phyloP scores from a whole-genome alignment of 2,888 invertebrate species.

The Acanthopleura granulata region DNA sequence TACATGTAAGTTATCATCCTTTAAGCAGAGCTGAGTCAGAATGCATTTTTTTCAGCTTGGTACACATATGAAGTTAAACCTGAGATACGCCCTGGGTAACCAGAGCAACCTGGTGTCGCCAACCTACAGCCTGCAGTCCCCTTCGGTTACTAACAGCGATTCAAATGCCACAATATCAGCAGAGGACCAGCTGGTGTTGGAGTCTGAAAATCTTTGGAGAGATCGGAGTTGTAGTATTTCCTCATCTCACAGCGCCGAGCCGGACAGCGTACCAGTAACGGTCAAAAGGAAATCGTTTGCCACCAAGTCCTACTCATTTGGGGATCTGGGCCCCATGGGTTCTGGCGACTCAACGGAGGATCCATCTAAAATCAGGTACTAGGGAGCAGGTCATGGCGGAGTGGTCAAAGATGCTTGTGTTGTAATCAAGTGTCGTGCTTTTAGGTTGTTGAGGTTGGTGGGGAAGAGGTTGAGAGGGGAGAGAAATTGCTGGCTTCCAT shows the following conservation, averaged over 20 bases:
- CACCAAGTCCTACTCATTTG: slow-evolving; percentile 47
- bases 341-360: slow-evolving; percentile 41
- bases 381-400: not conserved
- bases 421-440: too few relatives aligned
- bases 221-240: slow-evolving; percentile 31
- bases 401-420: too few relatives aligned
- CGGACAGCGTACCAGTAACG: slow-evolving; percentile 36
- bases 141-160: slow-evolving; percentile 32
- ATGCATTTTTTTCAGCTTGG: slow-evolving; percentile 38
- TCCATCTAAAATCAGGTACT: not conserved
- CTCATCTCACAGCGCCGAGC: slow-evolving; percentile 30
- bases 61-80: slow-evolving; percentile 50
- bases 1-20: too few relatives aligned
- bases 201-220: slow-evolving; percentile 42
- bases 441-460: too few relatives aligned
- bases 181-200: slow-evolving; percentile 39
- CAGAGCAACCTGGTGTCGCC: not conserved
- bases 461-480: too few relatives aligned
- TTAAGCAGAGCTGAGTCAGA: too few relatives aligned
- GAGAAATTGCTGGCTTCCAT: too few relatives aligned
- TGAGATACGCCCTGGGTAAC: slow-evolving; percentile 40
- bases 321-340: slow-evolving; percentile 39
- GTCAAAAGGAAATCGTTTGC: slow-evolving; percentile 37
- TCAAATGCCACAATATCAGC: slow-evolving; percentile 37
- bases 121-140: slow-evolving; percentile 25